phyloP scores from a whole-genome alignment of 2,888 invertebrate species.

The Ophion costatus region DNA sequence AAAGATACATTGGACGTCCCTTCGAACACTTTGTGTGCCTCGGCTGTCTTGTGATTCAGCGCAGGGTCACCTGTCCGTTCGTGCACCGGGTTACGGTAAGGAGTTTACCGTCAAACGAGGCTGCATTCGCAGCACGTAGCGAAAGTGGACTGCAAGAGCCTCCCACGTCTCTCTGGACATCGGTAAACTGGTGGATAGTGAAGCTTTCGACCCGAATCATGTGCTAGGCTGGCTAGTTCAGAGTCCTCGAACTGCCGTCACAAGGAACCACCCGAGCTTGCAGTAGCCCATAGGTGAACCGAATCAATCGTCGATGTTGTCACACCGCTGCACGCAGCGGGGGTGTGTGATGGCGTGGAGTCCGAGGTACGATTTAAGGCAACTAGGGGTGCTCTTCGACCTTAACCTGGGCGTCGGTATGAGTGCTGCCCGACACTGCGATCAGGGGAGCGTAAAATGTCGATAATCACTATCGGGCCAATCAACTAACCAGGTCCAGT shows the following conservation, averaged over 20 bases:
- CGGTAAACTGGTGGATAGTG: constrained; percentile 51
- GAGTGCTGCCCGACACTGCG: constrained; percentile 73
- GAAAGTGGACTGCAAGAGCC: constrained; percentile 36
- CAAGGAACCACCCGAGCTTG: constrained; percentile 44
- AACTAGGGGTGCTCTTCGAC: constrained; percentile 11
- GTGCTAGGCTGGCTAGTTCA: constrained; percentile 30
- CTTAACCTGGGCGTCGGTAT: constrained; percentile 35
- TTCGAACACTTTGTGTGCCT: constrained; percentile 21
- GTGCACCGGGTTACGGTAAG: constrained; percentile 49
- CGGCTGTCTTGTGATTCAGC: constrained; percentile 23
- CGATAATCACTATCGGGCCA: constrained; percentile 81
- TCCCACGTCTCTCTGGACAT: constrained; percentile 46
- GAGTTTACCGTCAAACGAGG: constrained; percentile 51
- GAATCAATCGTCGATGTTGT: constrained; percentile 72
- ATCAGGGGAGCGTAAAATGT: constrained; percentile 79
- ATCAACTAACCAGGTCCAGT: constrained; percentile 80
- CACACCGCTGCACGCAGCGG: constrained; percentile 52
- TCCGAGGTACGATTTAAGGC: constrained; percentile 1
- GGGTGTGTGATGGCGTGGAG: constrained; percentile 11
- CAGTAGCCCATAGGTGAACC: constrained; percentile 56
- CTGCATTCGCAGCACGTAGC: constrained; percentile 55
- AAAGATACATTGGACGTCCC: not conserved
- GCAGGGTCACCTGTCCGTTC: constrained; percentile 20
- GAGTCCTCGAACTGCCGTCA: constrained; percentile 46
- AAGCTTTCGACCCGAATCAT: constrained; percentile 57